Conservation (phyloP, 2,113 vertebrate genomes). For the Desmodus rotundus region DNA sequence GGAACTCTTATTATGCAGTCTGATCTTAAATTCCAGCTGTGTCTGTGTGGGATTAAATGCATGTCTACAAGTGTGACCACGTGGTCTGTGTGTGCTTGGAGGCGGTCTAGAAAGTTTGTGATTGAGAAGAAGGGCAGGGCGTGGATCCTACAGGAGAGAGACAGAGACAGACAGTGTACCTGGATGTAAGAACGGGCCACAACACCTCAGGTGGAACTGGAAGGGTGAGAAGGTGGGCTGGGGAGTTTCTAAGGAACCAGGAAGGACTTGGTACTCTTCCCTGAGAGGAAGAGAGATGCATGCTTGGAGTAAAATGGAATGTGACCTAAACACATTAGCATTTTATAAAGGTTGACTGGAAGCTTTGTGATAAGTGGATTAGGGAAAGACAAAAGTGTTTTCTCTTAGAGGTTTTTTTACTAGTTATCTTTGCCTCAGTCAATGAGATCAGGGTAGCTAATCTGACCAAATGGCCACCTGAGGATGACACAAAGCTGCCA, state of each 20-base stretch:
- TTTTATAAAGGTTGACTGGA: neutral
- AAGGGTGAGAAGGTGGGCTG: no score
- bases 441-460: neutral
- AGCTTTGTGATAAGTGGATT: neutral
- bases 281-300: neutral
- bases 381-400: neutral
- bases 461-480: neutral
- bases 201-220: neutral
- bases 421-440: neutral
- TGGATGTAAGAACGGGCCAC: neutral
- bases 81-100: neutral
- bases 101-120: neutral
- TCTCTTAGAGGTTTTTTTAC: neutral
- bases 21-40: neutral
- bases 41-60: neutral
- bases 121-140: neutral
- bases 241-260: no score
- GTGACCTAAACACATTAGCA: neutral
- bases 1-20: neutral
- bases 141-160: neutral
- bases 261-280: neutral
- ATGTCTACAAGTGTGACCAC: neutral
- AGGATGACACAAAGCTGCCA: neutral
- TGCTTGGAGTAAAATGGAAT: no score
- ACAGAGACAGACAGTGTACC: no score